Base-by-base conservation (phyloP, 1,140 invertebrate genomes). In the Drosophila dunni region DNA sequence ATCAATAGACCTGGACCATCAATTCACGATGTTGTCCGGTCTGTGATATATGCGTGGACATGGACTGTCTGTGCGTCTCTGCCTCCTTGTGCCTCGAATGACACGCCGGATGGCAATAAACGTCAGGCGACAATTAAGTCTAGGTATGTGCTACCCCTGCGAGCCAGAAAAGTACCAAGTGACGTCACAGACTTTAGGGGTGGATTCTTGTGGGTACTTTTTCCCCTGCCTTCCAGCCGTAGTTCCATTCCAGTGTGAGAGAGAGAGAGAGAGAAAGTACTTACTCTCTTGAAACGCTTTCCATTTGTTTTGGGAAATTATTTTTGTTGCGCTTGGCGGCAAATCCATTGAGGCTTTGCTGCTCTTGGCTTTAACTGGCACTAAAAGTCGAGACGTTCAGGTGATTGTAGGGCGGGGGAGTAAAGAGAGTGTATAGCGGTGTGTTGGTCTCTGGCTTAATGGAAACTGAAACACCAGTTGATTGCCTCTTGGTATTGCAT, bases 391-490 rank as follows among this genome's bases (percentile, higher is more conserved):
- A 78, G 75, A 78, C 72, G 60, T 58, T 66, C 48, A 40, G 72
- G 60, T 66, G 50, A 29, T 15, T n/a, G 29, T 33, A 33, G 36
- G 24, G 40, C 44, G 40, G 24, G 13, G 17, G 15, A 38, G 33
- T n/a, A 7, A 51, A 33, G 53, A 3, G 44, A 45, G 44, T 20
- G 15, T 29, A 29, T 0, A 10, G 9, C 3, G n/a, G 15, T 56
- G 15, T 42, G 33, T 17, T 24, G 53, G 68, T 29, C 40, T 46
- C 53, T 64, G 17, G 45, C 71, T 69, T 82, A 86, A 81, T 86
- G 82, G 82, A 85, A 88, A 88, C 82, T 86, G 82, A 88, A 85
- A 88, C 83, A 88, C 83, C 83, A 88, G 83, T 88, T 88, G 83
- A 88, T 86, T 88, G 83, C 79, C 68, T 29, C 50, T 53, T 63